phyloP scores from a whole-genome alignment of 2,888 invertebrate genomes.

The Leptopilina myrica region DNA sequence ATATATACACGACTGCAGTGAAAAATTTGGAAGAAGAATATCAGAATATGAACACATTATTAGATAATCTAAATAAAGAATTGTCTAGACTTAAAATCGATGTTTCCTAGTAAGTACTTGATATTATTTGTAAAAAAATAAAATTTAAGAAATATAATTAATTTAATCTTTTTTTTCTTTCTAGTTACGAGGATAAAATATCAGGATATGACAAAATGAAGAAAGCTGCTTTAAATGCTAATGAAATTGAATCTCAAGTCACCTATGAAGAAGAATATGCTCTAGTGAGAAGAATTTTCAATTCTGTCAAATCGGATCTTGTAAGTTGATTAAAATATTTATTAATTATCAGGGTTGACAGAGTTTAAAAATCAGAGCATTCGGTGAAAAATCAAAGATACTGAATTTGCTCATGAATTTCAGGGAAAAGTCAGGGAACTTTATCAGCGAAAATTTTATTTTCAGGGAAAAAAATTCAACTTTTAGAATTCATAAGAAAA shows the following conservation, averaged over 20 bases:
- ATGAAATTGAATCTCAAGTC: slow-evolving; percentile 52
- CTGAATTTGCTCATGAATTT: too few species aligned
- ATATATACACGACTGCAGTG: slow-evolving; percentile 59
- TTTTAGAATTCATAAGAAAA: too few species aligned
- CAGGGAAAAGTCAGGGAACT: too few species aligned
- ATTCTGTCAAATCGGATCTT: slow-evolving; percentile 63
- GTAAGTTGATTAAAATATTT: slow-evolving; percentile 55
- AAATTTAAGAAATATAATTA: not conserved
- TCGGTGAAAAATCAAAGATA: too few species aligned
- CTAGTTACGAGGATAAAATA: slow-evolving; percentile 64
- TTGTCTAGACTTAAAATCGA: slow-evolving; percentile 56
- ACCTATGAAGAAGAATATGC: slow-evolving; percentile 59
- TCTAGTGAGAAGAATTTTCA: slow-evolving; percentile 58
- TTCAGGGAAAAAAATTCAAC: too few species aligned
- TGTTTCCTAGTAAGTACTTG: slow-evolving; percentile 61
- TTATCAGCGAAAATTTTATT: too few species aligned
- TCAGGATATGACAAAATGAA: slow-evolving; percentile 64
- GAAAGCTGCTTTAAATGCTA: slow-evolving; percentile 55
- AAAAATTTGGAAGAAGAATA: slow-evolving; percentile 59
- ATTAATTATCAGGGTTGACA: too few species aligned
- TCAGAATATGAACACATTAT: slow-evolving; percentile 47
- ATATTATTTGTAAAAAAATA: not conserved
- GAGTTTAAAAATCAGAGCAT: too few species aligned
- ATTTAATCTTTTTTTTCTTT: slow-evolving; percentile 45
- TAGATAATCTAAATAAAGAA: slow-evolving; percentile 46